phyloP scores from a whole-genome alignment of 2,797 vertebrate species.

The Lagorchestes hirsutus region DNA sequence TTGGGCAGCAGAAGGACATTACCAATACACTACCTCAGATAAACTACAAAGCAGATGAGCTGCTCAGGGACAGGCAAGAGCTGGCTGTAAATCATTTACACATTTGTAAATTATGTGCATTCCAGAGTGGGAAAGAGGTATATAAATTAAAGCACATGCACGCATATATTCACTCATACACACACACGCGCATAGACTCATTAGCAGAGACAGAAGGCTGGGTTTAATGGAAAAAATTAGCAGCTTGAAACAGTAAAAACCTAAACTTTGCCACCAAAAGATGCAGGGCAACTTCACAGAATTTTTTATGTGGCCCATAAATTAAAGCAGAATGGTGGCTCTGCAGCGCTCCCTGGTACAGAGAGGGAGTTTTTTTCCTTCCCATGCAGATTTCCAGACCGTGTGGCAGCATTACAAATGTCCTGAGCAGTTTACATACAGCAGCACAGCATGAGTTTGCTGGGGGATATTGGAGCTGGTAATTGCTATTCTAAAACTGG shows the following conservation, averaged over 20 bases:
- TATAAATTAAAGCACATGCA: constrained; percentile 79
- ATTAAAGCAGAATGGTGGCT: constrained; percentile 81
- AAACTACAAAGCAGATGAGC: constrained; percentile 52
- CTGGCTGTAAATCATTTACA: constrained; percentile 49
- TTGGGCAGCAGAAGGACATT: neutral
- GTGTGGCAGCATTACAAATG: constrained; percentile 85
- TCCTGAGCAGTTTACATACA: constrained; percentile 84
- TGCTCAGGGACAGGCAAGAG: constrained; percentile 49
- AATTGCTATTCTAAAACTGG: constrained; percentile 85
- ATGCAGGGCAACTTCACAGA: constrained; percentile 82
- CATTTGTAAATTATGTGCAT: constrained; percentile 69
- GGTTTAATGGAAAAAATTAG: constrained; percentile 81
- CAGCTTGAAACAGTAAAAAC: constrained; percentile 82
- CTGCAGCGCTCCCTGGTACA: constrained; percentile 67
- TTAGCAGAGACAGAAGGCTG: constrained; percentile 80
- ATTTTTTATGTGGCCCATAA: constrained; percentile 83
- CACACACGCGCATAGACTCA: neutral
- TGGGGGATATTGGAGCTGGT: constrained; percentile 83
- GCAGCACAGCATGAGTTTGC: constrained; percentile 82
- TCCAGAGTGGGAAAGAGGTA: constrained; percentile 61
- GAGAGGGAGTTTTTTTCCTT: constrained; percentile 67
- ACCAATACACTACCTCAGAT: neutral
- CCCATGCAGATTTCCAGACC: constrained; percentile 69
- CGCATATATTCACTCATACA: constrained; percentile 63
- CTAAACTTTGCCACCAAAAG: constrained; percentile 82